Percentiles rank a stretch among this genome's conserved stretches.
phyloP scores from a whole-genome alignment of 2,888 invertebrate genomes.

The Ceratothoa steindachneri region DNA sequence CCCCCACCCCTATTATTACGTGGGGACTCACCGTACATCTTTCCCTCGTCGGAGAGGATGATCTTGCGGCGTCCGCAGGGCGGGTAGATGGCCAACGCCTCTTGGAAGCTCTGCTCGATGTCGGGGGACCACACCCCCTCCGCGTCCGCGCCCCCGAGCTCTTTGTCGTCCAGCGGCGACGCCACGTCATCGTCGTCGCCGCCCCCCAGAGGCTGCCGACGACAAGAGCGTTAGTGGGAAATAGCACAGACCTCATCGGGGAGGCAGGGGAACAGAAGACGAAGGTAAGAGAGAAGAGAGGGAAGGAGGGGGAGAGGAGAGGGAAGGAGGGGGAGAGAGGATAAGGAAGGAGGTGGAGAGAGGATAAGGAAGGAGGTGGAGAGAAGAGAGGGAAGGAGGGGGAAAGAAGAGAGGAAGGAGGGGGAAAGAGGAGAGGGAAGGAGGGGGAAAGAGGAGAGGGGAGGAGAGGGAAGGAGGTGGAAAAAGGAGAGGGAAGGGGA shows the following conservation, averaged over 20 bases:
- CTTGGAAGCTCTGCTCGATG: conserved; percentile 99
- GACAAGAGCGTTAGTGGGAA: too few relatives aligned
- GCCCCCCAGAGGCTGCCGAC: conserved; percentile 27
- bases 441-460: neutral
- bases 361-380: neutral
- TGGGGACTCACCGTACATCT: conserved; percentile 88
- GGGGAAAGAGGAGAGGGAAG: neutral
- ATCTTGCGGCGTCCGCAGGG: conserved; percentile 99
- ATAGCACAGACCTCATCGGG: too few relatives aligned
- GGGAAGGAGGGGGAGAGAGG: too few relatives aligned
- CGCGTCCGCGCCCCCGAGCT: conserved; percentile 91
- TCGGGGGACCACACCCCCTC: conserved; percentile 99
- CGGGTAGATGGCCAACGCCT: conserved; percentile 98
- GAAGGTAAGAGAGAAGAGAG: neutral
- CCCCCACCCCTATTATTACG: too few relatives aligned
- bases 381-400: neutral
- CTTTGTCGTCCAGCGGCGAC: conserved; percentile 65
- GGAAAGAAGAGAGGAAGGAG: neutral
- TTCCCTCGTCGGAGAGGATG: conserved; percentile 98
- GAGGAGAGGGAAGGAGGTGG: neutral
- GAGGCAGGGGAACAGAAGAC: too few relatives aligned
- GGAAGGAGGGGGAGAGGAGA: neutral
- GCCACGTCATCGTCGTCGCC: conserved; percentile 42
- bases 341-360: neutral
- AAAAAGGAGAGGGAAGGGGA: neutral